Evolutionary conservation across 2,797 vertebrate genomes (phyloP), one percentile per base, ranked within the genome.

Genomic region (Clarias platycephalus): DNA sequence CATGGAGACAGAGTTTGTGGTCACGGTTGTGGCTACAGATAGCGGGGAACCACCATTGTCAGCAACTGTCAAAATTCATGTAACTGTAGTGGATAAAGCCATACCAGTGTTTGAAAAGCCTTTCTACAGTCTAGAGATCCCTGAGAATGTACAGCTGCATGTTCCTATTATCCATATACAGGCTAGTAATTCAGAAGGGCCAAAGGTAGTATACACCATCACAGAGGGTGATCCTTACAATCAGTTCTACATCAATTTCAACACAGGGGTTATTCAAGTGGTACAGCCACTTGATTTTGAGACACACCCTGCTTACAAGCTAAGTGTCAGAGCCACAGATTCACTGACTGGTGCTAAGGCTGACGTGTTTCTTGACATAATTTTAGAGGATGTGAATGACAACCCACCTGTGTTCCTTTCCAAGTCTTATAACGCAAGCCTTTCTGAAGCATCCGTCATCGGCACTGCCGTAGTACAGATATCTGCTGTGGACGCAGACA

Each of bases 71-170:
- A 89, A 94, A 6, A 96, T 99, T 37, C 96, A 95, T 67, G 87
- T 99, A 90, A 96, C 95, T 0, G 95, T 99, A 44, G 96, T 98
- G 91, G 97, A 97, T 93, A 98, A 97, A 95, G 97, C 97, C 75
- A 97, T 96, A 94, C 98, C 98, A 28, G 93, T 99, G 88, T 99
- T 99, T 53, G 98, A 99, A 88, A 99, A 97, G 83, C 91, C 97
- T 49, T 99, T 99, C 90, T 99, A 99, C 86, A 98, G 96, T 82
- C 95, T 97, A 74, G 97, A 98, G 93, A 96, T 99, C 89, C 95
- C 97, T 22, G 98, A 99, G 92, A 98, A 96, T 63, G 92, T 97
- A 86, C 97, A 96, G 84, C 80, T 97, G 34, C 96, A 97, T 71
- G 96, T 96, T 49, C 97, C 98, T 0, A 96, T 99, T 53, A 95